Conservation (phyloP, 2,113 vertebrate species). For the Nycticorax nycticorax region DNA sequence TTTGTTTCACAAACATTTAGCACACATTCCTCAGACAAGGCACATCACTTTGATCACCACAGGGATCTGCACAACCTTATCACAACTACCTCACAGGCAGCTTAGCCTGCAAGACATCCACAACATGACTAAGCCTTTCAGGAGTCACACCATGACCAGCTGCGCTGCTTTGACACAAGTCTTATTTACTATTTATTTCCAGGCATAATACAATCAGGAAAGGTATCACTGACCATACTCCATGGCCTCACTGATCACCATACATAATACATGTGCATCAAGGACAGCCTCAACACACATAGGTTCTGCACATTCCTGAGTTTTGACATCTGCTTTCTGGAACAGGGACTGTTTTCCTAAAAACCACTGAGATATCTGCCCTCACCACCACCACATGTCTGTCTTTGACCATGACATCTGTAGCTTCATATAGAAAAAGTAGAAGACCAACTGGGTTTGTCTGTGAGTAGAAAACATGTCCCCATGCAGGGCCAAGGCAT, state of each 20-base stretch:
- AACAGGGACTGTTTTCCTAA: not conserved
- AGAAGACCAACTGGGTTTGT: not conserved
- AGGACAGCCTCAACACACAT: not conserved
- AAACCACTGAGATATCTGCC: not conserved
- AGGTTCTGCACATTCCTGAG: not conserved
- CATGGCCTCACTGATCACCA: not conserved
- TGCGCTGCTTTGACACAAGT: not conserved
- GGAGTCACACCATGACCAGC: not conserved
- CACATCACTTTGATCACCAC: not conserved
- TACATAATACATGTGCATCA: not conserved
- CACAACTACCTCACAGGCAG: not conserved
- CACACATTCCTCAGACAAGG: not conserved
- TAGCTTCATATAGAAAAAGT: not conserved
- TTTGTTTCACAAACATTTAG: not conserved
- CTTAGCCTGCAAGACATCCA: not conserved
- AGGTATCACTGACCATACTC: not conserved
- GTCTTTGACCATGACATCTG: not conserved
- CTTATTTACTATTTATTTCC: not conserved
- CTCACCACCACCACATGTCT: too few species aligned
- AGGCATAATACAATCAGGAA: not conserved
- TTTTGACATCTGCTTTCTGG: not conserved
- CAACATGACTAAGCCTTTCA: not conserved
- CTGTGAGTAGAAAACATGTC: rapidly evolving
- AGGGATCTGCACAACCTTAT: not conserved
- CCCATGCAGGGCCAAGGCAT: not conserved